Evolutionary conservation across 2,797 vertebrate species (phyloP).

Genomic region (Hydrophis major): DNA sequence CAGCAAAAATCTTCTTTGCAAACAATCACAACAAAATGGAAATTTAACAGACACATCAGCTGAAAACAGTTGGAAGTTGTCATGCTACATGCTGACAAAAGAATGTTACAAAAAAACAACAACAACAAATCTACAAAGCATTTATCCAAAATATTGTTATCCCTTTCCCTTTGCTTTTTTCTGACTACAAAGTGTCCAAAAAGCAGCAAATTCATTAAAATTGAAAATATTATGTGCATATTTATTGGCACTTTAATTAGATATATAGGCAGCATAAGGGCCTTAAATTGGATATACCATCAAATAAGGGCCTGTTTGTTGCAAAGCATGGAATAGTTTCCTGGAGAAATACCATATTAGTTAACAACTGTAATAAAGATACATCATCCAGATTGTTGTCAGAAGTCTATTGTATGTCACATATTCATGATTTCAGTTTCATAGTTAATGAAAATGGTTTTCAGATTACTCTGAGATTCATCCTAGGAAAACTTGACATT

Average conservation of each 20-base stretch:
- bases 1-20: slow-evolving; percentile 16
- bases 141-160: background rate
- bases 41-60: slow-evolving; percentile 16
- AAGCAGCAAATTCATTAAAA: background rate
- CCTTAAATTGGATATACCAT: background rate
- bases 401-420: background rate
- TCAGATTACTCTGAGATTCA: background rate
- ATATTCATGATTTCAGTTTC: background rate
- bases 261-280: background rate
- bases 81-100: slow-evolving; percentile 7
- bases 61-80: slow-evolving; percentile 37
- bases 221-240: background rate
- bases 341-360: background rate
- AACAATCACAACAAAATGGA: background rate
- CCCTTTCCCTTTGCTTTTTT: background rate
- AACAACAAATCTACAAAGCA: background rate
- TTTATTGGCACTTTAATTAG: background rate
- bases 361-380: background rate
- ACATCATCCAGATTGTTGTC: background rate
- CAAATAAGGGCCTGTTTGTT: background rate
- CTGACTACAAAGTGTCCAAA: background rate
- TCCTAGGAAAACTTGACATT: background rate
- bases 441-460: background rate
- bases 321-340: background rate
- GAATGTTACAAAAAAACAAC: background rate